Percentiles rank a stretch among this genome's conserved stretches.
These are phyloP conservation scores for Drosophila prosaltans DNA, from an alignment of 1,140 invertebrate genomes.

Conservation along the genomic window DNA sequence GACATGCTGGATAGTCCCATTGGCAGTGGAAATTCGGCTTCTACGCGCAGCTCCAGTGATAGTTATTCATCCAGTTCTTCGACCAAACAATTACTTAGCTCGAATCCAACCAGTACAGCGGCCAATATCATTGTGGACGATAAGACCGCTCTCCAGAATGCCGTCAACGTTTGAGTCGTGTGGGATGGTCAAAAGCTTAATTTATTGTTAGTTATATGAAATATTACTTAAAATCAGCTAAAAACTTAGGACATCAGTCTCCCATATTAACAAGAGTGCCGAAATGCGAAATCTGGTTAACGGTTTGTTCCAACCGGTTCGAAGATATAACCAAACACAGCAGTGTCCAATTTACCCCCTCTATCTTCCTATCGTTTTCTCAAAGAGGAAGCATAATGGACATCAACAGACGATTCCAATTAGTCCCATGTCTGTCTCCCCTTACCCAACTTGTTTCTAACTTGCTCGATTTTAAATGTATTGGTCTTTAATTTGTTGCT, in stretches of 20 bases:
- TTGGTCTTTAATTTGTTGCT: background rate
- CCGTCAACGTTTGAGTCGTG: conserved; percentile 70
- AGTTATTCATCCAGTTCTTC: conserved; percentile 90
- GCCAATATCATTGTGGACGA: conserved; percentile 82
- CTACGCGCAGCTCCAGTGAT: conserved; percentile 88
- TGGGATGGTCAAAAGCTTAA: background rate
- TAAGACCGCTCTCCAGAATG: conserved; percentile 77
- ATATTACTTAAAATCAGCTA: background rate
- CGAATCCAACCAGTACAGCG: conserved; percentile 77
- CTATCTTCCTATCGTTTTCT: background rate
- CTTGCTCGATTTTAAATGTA: background rate
- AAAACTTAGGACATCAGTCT: background rate
- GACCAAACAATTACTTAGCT: conserved; percentile 86
- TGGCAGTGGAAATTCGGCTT: conserved; percentile 84
- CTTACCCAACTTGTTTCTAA: background rate
- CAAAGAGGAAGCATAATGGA: background rate
- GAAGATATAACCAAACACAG: background rate
- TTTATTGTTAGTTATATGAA: conserved; percentile 3
- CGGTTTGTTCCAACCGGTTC: background rate
- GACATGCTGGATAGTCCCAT: conserved; percentile 86
- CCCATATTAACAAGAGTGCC: background rate
- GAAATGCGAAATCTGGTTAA: background rate
- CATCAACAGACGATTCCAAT: too few relatives aligned
- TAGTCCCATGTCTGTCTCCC: too few relatives aligned
- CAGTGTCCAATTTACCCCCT: too few relatives aligned